Conservation (phyloP, 2,888 invertebrate species). For the Lepidochrysops patricia region DNA sequence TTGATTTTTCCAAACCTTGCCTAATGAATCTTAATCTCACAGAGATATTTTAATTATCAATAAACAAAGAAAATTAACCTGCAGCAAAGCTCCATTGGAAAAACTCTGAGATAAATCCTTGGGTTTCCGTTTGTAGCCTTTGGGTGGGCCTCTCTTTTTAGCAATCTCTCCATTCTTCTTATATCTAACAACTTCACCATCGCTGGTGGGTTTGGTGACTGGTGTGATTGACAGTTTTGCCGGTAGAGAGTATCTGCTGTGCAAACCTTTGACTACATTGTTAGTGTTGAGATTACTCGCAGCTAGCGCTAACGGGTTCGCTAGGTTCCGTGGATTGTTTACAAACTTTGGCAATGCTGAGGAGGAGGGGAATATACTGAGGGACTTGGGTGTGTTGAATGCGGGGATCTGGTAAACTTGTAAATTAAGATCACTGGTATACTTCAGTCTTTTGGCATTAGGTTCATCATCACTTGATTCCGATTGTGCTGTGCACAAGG, state of each 20-base stretch:
- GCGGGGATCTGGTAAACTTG: slow-evolving; percentile 65
- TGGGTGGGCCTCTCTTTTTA: slow-evolving; percentile 61
- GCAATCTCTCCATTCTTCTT: slow-evolving; percentile 67
- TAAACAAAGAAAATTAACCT: slow-evolving; percentile 32
- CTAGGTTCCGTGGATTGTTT: slow-evolving; percentile 59
- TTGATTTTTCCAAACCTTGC: too few relatives aligned
- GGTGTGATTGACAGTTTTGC: slow-evolving; percentile 57
- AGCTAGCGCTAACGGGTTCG: slow-evolving; percentile 51
- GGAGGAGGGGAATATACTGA: slow-evolving; percentile 49
- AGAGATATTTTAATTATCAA: background rate
- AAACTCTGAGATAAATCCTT: slow-evolving; percentile 53
- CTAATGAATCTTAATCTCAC: too few relatives aligned
- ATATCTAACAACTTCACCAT: slow-evolving; percentile 52
- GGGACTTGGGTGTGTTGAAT: slow-evolving; percentile 47
- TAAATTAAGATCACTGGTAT: slow-evolving; percentile 47
- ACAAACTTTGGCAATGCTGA: slow-evolving; percentile 54
- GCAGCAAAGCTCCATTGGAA: slow-evolving; percentile 40
- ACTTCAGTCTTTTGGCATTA: slow-evolving; percentile 46
- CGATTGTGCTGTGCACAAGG: slow-evolving; percentile 35
- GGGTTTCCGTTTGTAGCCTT: slow-evolving; percentile 63
- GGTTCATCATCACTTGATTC: slow-evolving; percentile 62
- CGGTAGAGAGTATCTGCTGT: slow-evolving; percentile 50
- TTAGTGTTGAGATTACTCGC: slow-evolving; percentile 39
- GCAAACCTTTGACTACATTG: slow-evolving; percentile 50
- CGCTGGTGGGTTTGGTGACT: slow-evolving; percentile 34